Conservation (phyloP, 1,140 invertebrate genomes). For the Temnothorax curvispinosus region DNA sequence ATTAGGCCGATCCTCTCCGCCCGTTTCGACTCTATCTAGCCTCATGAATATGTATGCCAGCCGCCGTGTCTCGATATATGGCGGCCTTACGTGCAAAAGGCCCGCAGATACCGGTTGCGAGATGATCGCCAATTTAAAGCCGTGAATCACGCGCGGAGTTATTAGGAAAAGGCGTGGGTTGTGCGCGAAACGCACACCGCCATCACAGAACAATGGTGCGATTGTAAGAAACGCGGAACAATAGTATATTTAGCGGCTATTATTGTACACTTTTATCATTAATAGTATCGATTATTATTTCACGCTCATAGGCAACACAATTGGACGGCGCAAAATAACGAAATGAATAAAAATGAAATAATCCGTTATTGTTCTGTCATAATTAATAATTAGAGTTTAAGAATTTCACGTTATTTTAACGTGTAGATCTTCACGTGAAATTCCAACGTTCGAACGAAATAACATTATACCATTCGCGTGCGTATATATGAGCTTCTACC, state of each 20-base stretch:
- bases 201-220: constrained; percentile 25
- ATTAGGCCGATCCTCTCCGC: constrained; percentile 83
- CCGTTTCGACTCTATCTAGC: constrained; percentile 78
- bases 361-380: not conserved
- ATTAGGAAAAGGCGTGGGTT: not conserved
- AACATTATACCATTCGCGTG: not conserved
- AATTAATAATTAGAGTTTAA: not conserved
- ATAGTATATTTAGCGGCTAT: constrained; percentile 18
- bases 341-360: not conserved
- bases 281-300: not conserved
- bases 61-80: constrained; percentile 70
- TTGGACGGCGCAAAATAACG: not conserved
- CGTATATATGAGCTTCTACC: not conserved
- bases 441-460: not conserved
- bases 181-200: not conserved
- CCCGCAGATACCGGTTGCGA: constrained; percentile 32
- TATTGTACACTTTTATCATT: not conserved
- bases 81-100: constrained; percentile 50
- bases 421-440: constrained; percentile 8
- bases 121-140: constrained; percentile 63
- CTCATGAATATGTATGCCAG: constrained; percentile 83
- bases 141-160: constrained; percentile 42
- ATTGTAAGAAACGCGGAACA: not conserved
- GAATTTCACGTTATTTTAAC: constrained; percentile 14
- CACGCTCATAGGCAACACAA: not conserved